Percentiles rank a stretch among this genome's conserved stretches.
Conservation (phyloP, 1,140 invertebrate genomes). For the Trichonephila inaurata region DNA sequence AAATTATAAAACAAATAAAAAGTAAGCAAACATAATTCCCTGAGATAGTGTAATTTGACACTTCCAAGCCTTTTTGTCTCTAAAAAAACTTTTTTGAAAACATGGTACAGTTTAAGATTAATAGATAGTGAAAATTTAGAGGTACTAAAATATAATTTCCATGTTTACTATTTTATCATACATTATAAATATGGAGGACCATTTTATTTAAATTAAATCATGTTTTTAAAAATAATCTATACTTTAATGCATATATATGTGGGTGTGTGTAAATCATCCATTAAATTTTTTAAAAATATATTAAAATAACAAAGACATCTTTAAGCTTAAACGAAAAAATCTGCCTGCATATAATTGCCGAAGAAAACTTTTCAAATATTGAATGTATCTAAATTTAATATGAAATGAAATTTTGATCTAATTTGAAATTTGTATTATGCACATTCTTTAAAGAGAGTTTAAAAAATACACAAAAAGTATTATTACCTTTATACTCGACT, state of each 20-base stretch:
- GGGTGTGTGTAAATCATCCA: too few species aligned
- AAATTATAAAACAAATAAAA: conserved; percentile 2
- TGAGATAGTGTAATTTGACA: conserved; percentile 47
- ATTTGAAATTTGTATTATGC: too few species aligned
- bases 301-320: too few species aligned
- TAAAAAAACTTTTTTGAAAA: background rate
- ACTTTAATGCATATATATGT: too few species aligned
- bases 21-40: conserved; percentile 31
- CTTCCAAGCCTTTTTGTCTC: background rate
- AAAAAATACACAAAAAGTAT: background rate
- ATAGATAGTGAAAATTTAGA: background rate
- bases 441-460: too few species aligned
- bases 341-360: too few species aligned
- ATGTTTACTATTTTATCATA: background rate
- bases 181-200: background rate
- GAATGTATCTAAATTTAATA: too few species aligned
- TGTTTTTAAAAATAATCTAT: background rate
- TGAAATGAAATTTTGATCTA: too few species aligned
- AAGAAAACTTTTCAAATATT: too few species aligned
- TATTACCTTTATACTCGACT: background rate
- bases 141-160: too few species aligned
- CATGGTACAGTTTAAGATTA: background rate
- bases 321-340: too few species aligned
- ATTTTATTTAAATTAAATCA: background rate
- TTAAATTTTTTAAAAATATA: too few species aligned